Evolutionary conservation across 2,888 invertebrate genomes (phyloP), one percentile per base, ranked within the genome.

Genomic region (Ophion ellenae): DNA sequence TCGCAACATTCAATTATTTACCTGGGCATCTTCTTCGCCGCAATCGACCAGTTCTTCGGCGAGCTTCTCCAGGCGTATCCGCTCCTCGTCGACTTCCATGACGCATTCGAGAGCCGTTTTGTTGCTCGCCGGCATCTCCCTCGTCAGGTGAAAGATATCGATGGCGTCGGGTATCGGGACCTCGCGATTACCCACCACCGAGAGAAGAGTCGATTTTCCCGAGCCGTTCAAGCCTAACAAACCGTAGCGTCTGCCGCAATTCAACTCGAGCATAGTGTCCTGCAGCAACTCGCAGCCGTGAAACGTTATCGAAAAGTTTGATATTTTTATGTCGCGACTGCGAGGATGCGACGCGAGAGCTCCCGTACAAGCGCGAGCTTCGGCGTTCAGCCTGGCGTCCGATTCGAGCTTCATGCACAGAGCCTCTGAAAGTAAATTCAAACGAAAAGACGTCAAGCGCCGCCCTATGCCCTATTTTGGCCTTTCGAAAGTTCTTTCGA

Each of bases 121-220:
- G 91, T 99, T 98, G 86, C 98, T 98, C n/a, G 99, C 99, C 0
- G 99, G 97, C 97, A 99, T 99, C 95, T 99, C 99, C 74, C 99
- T 96, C 11, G 98, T 97, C 93, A 99, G 95, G 94, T 99, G 98
- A 95, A 99, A 99, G 91, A 99, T 99, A 95, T 99, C 99, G 89
- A 99, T 98, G 93, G 98, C 98, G 4, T 98, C 97, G 4, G 99
- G 99, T 86, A 99, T 98, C 0, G 99, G 99, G 57, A 99, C 97
- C 95, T 99, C 98, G 71, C 99, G 96, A 87, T 98, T 97, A 82
- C 99, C 99, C 85, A 99, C 95, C 28, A 97, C 98, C 67, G 99
- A 96, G 88, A 99, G 95, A 83, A 99, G 94, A 2, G 99, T 99
- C 2, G 99, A 99, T 94, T 99, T 99, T 95, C 99, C 99, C 94